A percentile compares a stretch with the other conserved stretches of the same genome.
Conservation (phyloP, 2,888 invertebrate species). For the Yponomeuta evonymella region DNA sequence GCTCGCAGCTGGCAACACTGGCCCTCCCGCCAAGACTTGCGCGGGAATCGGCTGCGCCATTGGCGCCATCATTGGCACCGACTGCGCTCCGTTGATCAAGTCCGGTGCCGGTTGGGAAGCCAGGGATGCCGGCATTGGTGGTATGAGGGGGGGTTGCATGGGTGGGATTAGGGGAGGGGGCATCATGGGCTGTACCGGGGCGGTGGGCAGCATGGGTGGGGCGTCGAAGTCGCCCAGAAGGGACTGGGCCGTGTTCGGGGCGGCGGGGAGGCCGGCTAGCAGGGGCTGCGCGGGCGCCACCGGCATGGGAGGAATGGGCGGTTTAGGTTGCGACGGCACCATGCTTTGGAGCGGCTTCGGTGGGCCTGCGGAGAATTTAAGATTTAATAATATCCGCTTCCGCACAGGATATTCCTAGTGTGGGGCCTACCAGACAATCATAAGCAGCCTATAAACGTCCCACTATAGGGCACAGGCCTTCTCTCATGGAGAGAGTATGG, state of each 20-base stretch:
- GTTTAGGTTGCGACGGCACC: conserved; percentile 36
- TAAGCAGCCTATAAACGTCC: no score
- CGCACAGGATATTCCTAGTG: no score
- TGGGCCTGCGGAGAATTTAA: conserved; percentile 27
- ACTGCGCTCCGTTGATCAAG: conserved; percentile 10
- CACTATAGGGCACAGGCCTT: no score
- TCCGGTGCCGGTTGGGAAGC: conserved; percentile 11
- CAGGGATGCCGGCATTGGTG: conserved; percentile 3
- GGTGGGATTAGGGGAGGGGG: conserved; percentile 13
- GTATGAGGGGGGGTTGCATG: not conserved
- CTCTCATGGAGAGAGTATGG: no score
- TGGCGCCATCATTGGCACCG: conserved; percentile 14
- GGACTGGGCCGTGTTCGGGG: conserved; percentile 30
- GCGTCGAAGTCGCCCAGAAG: conserved; percentile 43
- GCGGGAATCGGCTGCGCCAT: conserved; percentile 5
- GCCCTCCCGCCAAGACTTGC: conserved; percentile 27
- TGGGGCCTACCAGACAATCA: no score
- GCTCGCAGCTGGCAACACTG: conserved; percentile 13
- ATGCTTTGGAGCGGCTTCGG: conserved; percentile 41
- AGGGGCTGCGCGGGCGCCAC: conserved; percentile 11
- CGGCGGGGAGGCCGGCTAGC: not conserved
- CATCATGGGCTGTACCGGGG: conserved; percentile 18
- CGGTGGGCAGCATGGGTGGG: conserved; percentile 33
- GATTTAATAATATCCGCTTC: not conserved
- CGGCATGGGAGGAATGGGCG: conserved; percentile 8